Base-by-base conservation (phyloP, 2,113 vertebrate species). In the Tricholaema leucomelas region DNA sequence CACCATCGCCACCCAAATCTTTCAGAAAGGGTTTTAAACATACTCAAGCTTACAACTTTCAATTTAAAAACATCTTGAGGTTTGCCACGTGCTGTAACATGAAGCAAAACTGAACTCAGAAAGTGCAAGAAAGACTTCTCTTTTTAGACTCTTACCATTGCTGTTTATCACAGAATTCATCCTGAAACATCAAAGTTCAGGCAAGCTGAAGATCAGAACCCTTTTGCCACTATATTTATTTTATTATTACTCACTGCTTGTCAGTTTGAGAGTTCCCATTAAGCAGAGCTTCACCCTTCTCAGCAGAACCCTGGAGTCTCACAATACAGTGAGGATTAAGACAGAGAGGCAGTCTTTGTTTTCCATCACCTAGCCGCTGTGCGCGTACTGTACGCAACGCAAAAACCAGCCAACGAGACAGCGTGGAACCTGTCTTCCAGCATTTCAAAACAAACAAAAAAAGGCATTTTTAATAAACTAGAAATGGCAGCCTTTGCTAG, bases 401-500 rank as follows among this genome's bases (percentile, higher is more conserved):
- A 90, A 64, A 10, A 69, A 82, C 13, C 52, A n/a, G 78, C 64
- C 73, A 58, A 65, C 33, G 61, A 90, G 87, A 92, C 66, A 86
- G 71, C 78, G 42, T 12, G 42, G 73, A 80, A 81, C 6, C 46
- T 54, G 88, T 59, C 65, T 52, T 30, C 58, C 91, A 87, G 79
- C 52, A 42, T 63, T 90, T 80, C 55, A 80, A 84, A 84, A 56
- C 79, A 85, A 64, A 61, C 79, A n/a, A 33, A 21, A 23, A 12
- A 19, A 61, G 15, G 19, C 25, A 38, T 83, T 78, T 91, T 91
- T 63, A 81, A 89, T 72, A 33, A 93, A 75, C 88, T 88, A 94
- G 60, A 92, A 90, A 90, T 5, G 79, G 79, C 90, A 84, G 67
- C 89, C 77, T 95, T 60, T 64, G 46, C 87, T 56, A 86, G 85